Conservation (phyloP, 2,888 invertebrate species). For the Gnatocerus cornutus region DNA sequence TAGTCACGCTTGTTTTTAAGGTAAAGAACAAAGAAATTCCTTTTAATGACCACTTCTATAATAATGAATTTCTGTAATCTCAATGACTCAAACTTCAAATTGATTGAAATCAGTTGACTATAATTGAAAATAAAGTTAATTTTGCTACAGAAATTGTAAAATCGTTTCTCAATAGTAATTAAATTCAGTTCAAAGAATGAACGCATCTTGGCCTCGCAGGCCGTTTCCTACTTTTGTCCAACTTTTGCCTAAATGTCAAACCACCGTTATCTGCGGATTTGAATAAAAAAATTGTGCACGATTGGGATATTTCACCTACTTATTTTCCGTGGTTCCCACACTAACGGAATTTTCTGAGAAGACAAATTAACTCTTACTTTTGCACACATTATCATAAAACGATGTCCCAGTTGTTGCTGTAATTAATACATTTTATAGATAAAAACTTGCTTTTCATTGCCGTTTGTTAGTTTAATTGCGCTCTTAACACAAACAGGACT, state of each 20-base stretch:
- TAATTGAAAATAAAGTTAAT: too few relatives aligned
- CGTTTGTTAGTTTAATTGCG: constrained; percentile 15
- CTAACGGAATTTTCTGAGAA: not conserved
- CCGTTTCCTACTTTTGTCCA: too few relatives aligned
- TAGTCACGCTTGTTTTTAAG: too few relatives aligned
- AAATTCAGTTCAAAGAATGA: too few relatives aligned
- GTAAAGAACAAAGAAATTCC: not conserved
- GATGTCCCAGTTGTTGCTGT: constrained; percentile 12
- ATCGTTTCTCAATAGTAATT: too few relatives aligned
- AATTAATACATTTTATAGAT: constrained; percentile 22
- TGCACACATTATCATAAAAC: constrained; percentile 16
- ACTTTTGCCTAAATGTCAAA: not conserved
- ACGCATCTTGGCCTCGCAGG: too few relatives aligned
- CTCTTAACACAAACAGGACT: constrained; percentile 2
- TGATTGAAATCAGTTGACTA: too few relatives aligned
- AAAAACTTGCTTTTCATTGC: not conserved
- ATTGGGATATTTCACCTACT: constrained; percentile 9
- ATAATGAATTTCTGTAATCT: too few relatives aligned
- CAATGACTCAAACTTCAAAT: not conserved
- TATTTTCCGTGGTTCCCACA: constrained; percentile 1
- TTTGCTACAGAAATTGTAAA: too few relatives aligned
- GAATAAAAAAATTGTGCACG: not conserved
- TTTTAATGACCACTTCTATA: too few relatives aligned
- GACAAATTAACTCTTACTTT: constrained; percentile 26
- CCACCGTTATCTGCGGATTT: constrained; percentile 6